Evolutionary conservation across 2,797 vertebrate genomes (phyloP).

Genomic region (Parotocinclus haroldoi): DNA sequence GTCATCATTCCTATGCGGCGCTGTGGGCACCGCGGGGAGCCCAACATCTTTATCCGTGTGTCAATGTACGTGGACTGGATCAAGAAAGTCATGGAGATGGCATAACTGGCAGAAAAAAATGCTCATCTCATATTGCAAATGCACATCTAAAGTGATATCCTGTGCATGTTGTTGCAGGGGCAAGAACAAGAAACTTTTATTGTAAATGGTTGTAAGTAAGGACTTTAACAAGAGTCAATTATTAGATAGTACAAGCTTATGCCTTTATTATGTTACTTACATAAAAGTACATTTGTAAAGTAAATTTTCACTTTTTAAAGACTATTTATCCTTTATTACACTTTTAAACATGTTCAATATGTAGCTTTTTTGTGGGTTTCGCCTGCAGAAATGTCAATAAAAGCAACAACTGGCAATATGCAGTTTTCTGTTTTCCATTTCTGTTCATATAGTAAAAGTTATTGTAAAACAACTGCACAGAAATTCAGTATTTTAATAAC

Average conservation of each 20-base stretch:
- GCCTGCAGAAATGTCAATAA: constrained; percentile 1
- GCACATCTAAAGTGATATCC: constrained; percentile 15
- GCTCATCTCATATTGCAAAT: constrained; percentile 16
- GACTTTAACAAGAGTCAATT: background rate
- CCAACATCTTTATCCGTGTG: constrained; percentile 87
- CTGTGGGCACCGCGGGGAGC: constrained; percentile 83
- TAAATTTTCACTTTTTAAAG: background rate
- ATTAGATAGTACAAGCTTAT: background rate
- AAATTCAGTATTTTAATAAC: background rate
- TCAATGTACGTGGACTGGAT: constrained; percentile 95
- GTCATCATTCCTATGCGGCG: constrained; percentile 91
- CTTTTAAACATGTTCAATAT: background rate
- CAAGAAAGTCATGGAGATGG: constrained; percentile 92
- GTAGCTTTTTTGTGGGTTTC: background rate
- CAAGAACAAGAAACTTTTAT: background rate
- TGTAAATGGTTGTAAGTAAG: constrained; percentile 1
- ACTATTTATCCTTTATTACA: constrained; percentile 19
- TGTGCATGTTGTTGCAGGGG: background rate
- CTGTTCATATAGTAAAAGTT: background rate
- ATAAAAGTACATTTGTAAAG: constrained; percentile 2
- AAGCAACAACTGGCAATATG: background rate
- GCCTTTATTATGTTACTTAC: background rate
- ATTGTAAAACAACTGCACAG: background rate
- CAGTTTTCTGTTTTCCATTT: background rate
- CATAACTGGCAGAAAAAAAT: constrained; percentile 63